These are phyloP conservation scores for Syngnathus scovelli DNA, from an alignment of 2,113 vertebrate genomes.

Conservation along the genomic window DNA sequence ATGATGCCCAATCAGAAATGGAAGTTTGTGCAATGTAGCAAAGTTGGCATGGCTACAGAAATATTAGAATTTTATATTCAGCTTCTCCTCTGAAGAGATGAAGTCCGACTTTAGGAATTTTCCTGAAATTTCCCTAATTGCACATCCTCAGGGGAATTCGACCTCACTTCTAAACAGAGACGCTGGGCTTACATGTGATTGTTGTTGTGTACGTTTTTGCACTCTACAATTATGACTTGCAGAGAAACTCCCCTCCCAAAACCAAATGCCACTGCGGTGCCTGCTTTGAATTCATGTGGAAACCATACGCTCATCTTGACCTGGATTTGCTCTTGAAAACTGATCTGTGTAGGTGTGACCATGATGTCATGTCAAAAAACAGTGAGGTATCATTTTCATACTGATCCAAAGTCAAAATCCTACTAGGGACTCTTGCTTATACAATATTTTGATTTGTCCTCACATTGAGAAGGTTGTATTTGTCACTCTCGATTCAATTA, in stretches of 20 bases:
- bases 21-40: no score
- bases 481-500: conserved; percentile 49
- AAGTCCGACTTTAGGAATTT: no score
- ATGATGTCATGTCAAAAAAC: not conserved
- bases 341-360: not conserved
- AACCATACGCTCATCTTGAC: not conserved
- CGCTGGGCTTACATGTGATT: not conserved
- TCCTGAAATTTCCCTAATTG: no score
- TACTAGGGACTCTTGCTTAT: not conserved
- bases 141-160: no score
- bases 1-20: no score
- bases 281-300: not conserved
- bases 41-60: no score
- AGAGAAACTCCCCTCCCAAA: not conserved
- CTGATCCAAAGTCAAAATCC: not conserved
- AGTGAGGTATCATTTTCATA: no score
- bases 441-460: not conserved
- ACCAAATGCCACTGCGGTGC: not conserved
- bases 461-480: conserved; percentile 11
- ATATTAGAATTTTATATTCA: no score
- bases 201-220: not conserved
- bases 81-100: no score
- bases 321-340: not conserved
- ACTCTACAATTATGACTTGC: conserved; percentile 1
- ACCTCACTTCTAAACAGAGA: not conserved